These are phyloP conservation scores for Melieria crassipennis DNA, from an alignment of 2,888 invertebrate genomes.

Conservation along the genomic window DNA sequence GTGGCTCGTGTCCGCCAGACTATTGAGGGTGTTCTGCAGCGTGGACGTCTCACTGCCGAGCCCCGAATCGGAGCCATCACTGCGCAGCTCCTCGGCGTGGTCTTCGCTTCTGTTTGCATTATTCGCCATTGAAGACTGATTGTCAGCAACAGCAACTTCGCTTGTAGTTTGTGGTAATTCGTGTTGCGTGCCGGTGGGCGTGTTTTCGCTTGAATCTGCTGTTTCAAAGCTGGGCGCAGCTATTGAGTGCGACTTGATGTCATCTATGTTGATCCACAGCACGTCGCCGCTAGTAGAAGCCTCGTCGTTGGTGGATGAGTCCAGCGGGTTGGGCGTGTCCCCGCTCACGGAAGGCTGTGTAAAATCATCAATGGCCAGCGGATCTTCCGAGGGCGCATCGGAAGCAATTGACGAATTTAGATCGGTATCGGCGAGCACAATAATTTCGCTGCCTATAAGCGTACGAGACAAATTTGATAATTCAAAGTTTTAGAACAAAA, in stretches of 20 bases:
- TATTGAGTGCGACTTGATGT: conserved; percentile 36
- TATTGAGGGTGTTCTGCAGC: conserved; percentile 47
- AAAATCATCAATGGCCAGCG: conserved; percentile 63
- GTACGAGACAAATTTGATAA: conserved; percentile 9
- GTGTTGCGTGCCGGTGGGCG: conserved; percentile 16
- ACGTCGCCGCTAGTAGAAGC: conserved; percentile 49
- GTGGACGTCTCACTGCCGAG: conserved; percentile 76
- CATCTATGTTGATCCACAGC: conserved; percentile 48
- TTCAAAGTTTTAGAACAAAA: neutral
- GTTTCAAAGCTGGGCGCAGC: conserved; percentile 53
- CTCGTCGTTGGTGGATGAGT: conserved; percentile 49
- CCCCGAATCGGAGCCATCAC: conserved; percentile 87
- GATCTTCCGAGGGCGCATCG: conserved; percentile 62
- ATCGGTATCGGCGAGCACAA: conserved; percentile 55
- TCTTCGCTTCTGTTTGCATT: conserved; percentile 2
- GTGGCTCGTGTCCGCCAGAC: conserved; percentile 44
- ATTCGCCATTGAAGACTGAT: neutral
- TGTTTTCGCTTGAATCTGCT: conserved; percentile 4
- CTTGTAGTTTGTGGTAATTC: conserved; percentile 2
- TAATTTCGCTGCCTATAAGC: conserved; percentile 52
- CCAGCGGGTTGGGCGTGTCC: conserved; percentile 43
- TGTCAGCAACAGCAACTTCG: conserved; percentile 6
- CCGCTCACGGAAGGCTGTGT: conserved; percentile 41
- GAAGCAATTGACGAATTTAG: conserved; percentile 55
- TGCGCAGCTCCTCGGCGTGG: conserved; percentile 63